phyloP scores from a whole-genome alignment of 2,113 vertebrate genomes.

The Tupaia tana region DNA sequence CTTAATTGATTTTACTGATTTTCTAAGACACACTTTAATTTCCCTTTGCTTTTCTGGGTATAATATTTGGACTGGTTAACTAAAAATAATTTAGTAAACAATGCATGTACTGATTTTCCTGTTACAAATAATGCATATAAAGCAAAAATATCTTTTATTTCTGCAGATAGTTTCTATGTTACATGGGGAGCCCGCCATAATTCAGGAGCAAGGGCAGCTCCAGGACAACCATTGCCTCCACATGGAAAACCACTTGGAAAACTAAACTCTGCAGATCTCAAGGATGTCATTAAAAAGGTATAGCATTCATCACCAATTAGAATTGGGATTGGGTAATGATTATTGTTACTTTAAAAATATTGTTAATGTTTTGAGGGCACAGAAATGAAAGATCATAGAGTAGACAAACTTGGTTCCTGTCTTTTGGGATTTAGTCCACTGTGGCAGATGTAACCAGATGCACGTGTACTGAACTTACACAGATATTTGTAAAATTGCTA shows the following conservation, averaged over 20 bases:
- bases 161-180: conserved; percentile 94
- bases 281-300: conserved; percentile 96
- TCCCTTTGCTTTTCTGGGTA: background rate
- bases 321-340: background rate
- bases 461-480: background rate
- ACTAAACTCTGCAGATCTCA: conserved; percentile 91
- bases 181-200: conserved; percentile 92
- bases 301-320: background rate
- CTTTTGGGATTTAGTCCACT: background rate
- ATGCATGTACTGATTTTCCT: background rate
- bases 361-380: background rate
- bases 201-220: conserved; percentile 83
- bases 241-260: conserved; percentile 94
- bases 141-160: conserved; percentile 54
- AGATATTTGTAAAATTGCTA: background rate
- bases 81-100: background rate
- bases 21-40: background rate
- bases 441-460: background rate
- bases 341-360: background rate
- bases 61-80: background rate
- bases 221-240: conserved; percentile 91
- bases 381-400: background rate
- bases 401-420: background rate
- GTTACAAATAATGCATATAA: background rate
- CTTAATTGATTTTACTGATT: background rate